Evolutionary conservation across 2,113 vertebrate genomes (phyloP).

Genomic region (Amphiprion ocellaris): DNA sequence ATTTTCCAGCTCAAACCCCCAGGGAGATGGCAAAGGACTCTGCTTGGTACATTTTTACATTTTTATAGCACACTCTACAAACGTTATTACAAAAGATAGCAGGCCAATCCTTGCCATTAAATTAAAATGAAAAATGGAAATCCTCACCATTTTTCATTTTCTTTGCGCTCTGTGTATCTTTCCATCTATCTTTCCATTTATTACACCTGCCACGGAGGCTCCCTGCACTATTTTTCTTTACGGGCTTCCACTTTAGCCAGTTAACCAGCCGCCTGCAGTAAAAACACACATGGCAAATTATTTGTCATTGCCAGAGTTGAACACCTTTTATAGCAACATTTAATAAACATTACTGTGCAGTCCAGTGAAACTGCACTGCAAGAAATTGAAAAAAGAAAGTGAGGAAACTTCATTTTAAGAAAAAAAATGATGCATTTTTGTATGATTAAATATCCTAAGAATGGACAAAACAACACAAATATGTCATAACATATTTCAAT

Average conservation of each 20-base stretch:
- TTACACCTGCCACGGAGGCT: slow-evolving; percentile 53
- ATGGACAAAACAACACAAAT: too few relatives aligned
- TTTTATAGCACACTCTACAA: slow-evolving; percentile 51
- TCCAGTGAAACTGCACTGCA: background rate
- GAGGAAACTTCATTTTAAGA: background rate
- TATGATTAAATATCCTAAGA: too few relatives aligned
- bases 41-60: slow-evolving; percentile 66
- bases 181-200: slow-evolving; percentile 56
- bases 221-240: background rate
- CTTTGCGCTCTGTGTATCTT: slow-evolving; percentile 45
- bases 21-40: slow-evolving; percentile 63
- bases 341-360: background rate
- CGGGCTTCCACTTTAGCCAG: slow-evolving; percentile 14
- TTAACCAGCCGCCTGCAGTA: slow-evolving; percentile 12
- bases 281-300: background rate
- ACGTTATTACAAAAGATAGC: slow-evolving; percentile 53
- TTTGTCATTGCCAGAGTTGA: too few relatives aligned
- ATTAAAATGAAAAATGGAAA: slow-evolving; percentile 58
- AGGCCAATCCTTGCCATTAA: slow-evolving; percentile 49
- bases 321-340: background rate
- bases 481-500: too few relatives aligned
- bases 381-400: background rate
- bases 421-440: background rate
- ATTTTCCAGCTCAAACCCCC: slow-evolving; percentile 49
- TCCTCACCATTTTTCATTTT: slow-evolving; percentile 55